phyloP scores from a whole-genome alignment of 2,797 vertebrate genomes.

The Epinephelus malabaricus region DNA sequence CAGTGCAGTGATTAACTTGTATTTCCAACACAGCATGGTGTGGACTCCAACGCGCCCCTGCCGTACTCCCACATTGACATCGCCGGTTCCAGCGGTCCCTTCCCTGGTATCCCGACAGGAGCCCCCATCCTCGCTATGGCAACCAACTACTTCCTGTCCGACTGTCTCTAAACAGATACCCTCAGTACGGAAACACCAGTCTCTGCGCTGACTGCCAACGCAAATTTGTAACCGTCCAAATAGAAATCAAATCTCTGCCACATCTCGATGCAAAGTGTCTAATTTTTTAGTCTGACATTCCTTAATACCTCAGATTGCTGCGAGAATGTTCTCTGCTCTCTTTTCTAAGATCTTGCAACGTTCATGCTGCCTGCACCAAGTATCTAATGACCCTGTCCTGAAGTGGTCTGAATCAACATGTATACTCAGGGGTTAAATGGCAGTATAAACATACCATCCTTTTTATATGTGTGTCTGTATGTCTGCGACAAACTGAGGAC shows the following conservation, averaged over 20 bases:
- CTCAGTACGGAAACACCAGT: neutral
- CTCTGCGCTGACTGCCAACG: slow-evolving; percentile 17
- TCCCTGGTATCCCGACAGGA: slow-evolving; percentile 88
- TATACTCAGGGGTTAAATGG: slow-evolving; percentile 64
- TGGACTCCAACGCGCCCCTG: slow-evolving; percentile 83
- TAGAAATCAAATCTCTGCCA: slow-evolving; percentile 23
- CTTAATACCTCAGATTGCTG: slow-evolving; percentile 30
- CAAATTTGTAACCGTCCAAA: slow-evolving; percentile 32
- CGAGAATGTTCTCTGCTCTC: slow-evolving; percentile 1
- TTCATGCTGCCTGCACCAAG: slow-evolving; percentile 11
- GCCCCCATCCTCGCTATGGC: slow-evolving; percentile 88
- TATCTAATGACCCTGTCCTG: slow-evolving; percentile 35
- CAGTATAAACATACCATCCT: slow-evolving; percentile 15
- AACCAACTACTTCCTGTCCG: slow-evolving; percentile 80
- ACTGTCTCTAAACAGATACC: slow-evolving; percentile 35
- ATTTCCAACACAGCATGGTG: slow-evolving; percentile 76
- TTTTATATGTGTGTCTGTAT: slow-evolving; percentile 39
- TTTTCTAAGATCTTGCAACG: slow-evolving; percentile 45
- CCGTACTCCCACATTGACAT: slow-evolving; percentile 89
- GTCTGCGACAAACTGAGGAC: slow-evolving; percentile 19
- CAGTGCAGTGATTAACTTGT: slow-evolving; percentile 11
- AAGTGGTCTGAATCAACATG: slow-evolving; percentile 44
- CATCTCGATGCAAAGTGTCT: slow-evolving; percentile 8
- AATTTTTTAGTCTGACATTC: slow-evolving; percentile 17
- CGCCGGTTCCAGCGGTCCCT: slow-evolving; percentile 89